phyloP scores from a whole-genome alignment of 2,888 invertebrate genomes.

The Chironomus riparius region DNA sequence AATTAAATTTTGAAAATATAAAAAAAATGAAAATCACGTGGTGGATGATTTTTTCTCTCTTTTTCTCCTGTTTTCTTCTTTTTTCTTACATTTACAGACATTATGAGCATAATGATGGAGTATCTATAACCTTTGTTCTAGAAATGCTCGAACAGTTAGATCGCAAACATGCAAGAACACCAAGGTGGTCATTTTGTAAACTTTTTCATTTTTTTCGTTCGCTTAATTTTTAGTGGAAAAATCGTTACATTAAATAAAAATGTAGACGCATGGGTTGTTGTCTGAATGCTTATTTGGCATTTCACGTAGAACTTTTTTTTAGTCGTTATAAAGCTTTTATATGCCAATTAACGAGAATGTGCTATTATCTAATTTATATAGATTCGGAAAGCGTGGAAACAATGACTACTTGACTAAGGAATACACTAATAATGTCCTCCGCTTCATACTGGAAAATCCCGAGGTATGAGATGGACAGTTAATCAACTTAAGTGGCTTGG shows the following conservation, averaged over 20 bases:
- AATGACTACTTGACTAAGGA: conserved; percentile 7
- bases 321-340: neutral
- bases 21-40: neutral
- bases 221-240: neutral
- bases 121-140: neutral
- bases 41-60: neutral
- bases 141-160: conserved; percentile 8
- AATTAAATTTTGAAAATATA: too few species aligned
- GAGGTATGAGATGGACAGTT: neutral
- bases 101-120: neutral
- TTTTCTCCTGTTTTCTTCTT: conserved; percentile 4
- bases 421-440: neutral
- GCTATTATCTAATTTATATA: neutral
- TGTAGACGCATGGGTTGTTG: too few species aligned
- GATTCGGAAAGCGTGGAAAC: conserved; percentile 22
- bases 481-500: neutral
- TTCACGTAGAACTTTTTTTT: neutral
- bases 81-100: neutral
- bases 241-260: too few species aligned
- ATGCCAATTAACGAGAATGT: neutral
- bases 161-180: conserved; percentile 7
- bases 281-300: neutral
- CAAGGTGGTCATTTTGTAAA: neutral
- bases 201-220: neutral
- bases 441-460: neutral